phyloP scores from a whole-genome alignment of 2,113 vertebrate species.

The Rhombomys opimus region DNA sequence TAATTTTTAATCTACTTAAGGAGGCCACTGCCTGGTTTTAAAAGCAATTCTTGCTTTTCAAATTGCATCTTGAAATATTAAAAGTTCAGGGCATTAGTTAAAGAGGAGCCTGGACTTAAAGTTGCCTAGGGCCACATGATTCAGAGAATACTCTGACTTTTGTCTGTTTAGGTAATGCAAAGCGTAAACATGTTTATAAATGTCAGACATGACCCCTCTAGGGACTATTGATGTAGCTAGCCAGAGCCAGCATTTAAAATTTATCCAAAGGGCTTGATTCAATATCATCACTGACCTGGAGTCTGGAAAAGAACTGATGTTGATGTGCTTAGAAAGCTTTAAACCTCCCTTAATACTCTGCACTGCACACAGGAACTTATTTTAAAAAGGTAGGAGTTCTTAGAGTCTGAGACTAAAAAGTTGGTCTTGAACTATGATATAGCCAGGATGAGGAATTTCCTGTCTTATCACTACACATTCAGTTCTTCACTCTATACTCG shows the following conservation, averaged over 20 bases:
- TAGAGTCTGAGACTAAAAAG: background rate
- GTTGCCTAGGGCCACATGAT: conserved; percentile 71
- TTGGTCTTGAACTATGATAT: conserved; percentile 6
- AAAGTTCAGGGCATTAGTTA: conserved; percentile 74
- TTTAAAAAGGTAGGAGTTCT: conserved; percentile 1
- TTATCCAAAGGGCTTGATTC: conserved; percentile 75
- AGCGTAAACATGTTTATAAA: conserved; percentile 75
- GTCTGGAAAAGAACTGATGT: conserved; percentile 56
- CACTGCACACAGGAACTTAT: conserved; percentile 31
- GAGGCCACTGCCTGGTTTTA: background rate
- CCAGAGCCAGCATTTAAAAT: conserved; percentile 70
- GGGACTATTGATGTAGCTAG: conserved; percentile 71
- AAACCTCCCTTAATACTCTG: background rate
- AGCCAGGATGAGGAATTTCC: background rate
- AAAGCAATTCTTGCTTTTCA: conserved; percentile 62
- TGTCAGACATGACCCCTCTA: conserved; percentile 65
- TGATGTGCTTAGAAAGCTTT: conserved; percentile 65
- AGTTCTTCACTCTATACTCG: background rate
- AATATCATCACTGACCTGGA: conserved; percentile 66
- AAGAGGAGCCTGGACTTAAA: conserved; percentile 56
- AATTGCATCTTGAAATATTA: conserved; percentile 65
- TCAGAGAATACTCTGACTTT: conserved; percentile 58
- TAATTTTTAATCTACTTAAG: conserved; percentile 67
- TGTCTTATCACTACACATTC: background rate
- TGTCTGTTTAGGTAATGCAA: conserved; percentile 61